A percentile compares a stretch with the other conserved stretches of the same genome.
Evolutionary conservation across 1,140 invertebrate species (phyloP).

Genomic region (Leptinotarsa texana): DNA sequence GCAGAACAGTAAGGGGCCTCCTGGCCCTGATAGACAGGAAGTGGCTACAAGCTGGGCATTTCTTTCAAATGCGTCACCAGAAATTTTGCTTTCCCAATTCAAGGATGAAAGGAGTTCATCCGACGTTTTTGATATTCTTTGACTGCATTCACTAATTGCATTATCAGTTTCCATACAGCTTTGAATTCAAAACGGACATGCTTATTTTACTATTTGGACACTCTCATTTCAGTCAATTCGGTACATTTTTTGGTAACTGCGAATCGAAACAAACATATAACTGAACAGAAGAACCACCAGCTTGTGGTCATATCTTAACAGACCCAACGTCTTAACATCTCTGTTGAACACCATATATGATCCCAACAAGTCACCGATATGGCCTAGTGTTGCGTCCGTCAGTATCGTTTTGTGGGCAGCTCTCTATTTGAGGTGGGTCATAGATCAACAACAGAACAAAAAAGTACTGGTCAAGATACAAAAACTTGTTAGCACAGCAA

Average conservation of each 20-base stretch:
- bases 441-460: slow-evolving; percentile 62
- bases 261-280: slow-evolving; percentile 75
- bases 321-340: slow-evolving; percentile 80
- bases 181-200: slow-evolving; percentile 93
- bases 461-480: slow-evolving; percentile 59
- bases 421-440: slow-evolving; percentile 64
- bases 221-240: slow-evolving; percentile 91
- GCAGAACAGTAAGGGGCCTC: slow-evolving; percentile 86
- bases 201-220: slow-evolving; percentile 90
- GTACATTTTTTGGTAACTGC: slow-evolving; percentile 89
- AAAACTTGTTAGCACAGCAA: slow-evolving; percentile 63
- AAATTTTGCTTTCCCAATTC: slow-evolving; percentile 73
- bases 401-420: slow-evolving; percentile 84
- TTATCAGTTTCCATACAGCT: slow-evolving; percentile 95
- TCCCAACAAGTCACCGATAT: slow-evolving; percentile 89
- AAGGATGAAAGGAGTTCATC: slow-evolving; percentile 61
- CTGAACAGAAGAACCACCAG: slow-evolving; percentile 81
- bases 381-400: slow-evolving; percentile 97
- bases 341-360: slow-evolving; percentile 95
- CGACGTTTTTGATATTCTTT: slow-evolving; percentile 92
- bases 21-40: slow-evolving; percentile 95
- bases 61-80: slow-evolving; percentile 81
- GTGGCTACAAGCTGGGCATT: slow-evolving; percentile 95
- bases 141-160: slow-evolving; percentile 96
- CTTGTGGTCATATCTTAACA: slow-evolving; percentile 92